Percentiles rank a stretch among this genome's conserved stretches.
phyloP scores from a whole-genome alignment of 2,113 vertebrate species.

The Prolemur simus region DNA sequence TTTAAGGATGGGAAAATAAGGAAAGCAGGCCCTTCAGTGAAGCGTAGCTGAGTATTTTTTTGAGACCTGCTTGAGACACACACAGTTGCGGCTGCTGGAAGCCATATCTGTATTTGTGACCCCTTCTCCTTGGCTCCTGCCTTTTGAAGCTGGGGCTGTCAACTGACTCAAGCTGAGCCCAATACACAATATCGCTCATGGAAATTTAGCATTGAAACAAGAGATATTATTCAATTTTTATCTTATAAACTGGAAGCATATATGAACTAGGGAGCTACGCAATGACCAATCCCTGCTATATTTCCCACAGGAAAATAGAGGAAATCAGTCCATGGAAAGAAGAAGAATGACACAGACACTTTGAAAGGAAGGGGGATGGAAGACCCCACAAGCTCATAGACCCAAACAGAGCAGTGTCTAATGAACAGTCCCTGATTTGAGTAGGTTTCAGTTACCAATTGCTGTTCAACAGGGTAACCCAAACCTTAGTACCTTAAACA shows the following conservation, averaged over 20 bases:
- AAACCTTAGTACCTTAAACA: not conserved
- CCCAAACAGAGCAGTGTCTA: not conserved
- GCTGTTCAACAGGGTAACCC: not conserved
- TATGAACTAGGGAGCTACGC: not conserved
- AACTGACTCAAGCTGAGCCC: not conserved
- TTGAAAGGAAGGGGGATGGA: not conserved
- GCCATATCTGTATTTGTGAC: not conserved
- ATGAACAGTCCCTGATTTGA: not conserved
- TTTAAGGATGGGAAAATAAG: constrained; percentile 44
- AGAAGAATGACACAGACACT: not conserved
- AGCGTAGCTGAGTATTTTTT: not conserved
- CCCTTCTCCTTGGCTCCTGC: not conserved
- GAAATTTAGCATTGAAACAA: not conserved
- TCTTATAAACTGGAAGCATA: not conserved
- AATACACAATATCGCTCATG: not conserved
- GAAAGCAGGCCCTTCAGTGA: not conserved
- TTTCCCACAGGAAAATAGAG: not conserved
- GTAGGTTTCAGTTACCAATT: not conserved
- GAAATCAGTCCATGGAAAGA: not conserved
- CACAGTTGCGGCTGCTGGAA: not conserved
- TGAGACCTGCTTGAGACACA: not conserved
- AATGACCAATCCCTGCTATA: not conserved
- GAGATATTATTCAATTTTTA: not conserved
- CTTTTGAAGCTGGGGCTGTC: not conserved
- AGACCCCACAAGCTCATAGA: not conserved